phyloP scores from a whole-genome alignment of 1,140 invertebrate genomes.

The Ptiloglossa arizonensis region DNA sequence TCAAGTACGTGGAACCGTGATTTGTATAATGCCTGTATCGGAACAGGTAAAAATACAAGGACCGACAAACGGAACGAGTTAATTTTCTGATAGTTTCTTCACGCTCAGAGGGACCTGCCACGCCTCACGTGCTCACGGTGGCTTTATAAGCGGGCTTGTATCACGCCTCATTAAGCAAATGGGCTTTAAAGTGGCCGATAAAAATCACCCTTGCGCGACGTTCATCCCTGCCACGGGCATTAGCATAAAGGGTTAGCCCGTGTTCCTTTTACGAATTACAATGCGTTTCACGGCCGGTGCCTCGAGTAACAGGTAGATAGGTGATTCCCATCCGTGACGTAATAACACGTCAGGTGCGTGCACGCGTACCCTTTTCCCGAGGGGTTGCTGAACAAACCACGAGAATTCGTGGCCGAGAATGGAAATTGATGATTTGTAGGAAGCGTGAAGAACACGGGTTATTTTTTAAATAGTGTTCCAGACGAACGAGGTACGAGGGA shows the following conservation, averaged over 20 bases:
- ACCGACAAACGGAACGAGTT: slow-evolving; percentile 28
- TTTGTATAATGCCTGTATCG: too few species aligned
- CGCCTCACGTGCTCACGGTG: slow-evolving; percentile 25
- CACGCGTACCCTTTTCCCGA: not conserved
- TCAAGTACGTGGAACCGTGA: too few species aligned
- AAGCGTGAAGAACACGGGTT: too few species aligned
- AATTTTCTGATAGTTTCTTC: slow-evolving; percentile 47
- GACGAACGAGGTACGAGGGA: too few species aligned
- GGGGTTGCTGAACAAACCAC: slow-evolving; percentile 7
- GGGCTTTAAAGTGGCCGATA: slow-evolving; percentile 68
- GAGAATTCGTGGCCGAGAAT: not conserved
- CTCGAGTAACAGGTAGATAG: slow-evolving; percentile 60
- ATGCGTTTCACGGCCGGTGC: slow-evolving; percentile 63
- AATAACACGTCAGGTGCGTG: slow-evolving; percentile 42
- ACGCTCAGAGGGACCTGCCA: slow-evolving; percentile 14
- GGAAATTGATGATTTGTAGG: not conserved
- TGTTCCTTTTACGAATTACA: slow-evolving; percentile 52
- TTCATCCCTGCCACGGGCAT: slow-evolving; percentile 50
- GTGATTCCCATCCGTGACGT: slow-evolving; percentile 36
- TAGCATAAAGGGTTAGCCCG: slow-evolving; percentile 69
- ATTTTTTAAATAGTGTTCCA: too few species aligned
- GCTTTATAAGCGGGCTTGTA: slow-evolving; percentile 54
- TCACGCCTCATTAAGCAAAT: slow-evolving; percentile 73
- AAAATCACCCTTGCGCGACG: slow-evolving; percentile 60
- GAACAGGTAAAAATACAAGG: slow-evolving; percentile 20